Conservation (phyloP, 2,797 vertebrate genomes). For the Arnoldichthys spilopterus region DNA sequence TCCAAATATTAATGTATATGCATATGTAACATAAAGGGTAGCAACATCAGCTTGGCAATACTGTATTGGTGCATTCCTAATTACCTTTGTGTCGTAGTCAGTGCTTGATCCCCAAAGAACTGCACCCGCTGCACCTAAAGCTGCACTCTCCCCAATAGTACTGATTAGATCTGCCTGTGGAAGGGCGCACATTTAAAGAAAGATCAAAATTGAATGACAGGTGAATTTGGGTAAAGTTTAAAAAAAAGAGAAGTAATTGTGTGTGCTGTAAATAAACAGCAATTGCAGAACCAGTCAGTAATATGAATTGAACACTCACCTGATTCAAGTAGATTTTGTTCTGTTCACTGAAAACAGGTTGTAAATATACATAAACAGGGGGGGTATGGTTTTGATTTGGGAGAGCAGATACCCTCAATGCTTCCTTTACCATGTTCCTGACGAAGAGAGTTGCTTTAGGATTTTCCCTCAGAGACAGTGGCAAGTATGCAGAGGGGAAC, state of each 20-base stretch:
- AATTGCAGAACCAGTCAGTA: no score
- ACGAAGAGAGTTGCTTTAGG: constrained; percentile 71
- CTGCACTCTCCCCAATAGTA: constrained; percentile 79
- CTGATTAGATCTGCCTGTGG: constrained; percentile 73
- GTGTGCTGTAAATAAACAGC: not conserved
- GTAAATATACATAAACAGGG: constrained; percentile 83
- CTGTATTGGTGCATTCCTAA: constrained; percentile 47
- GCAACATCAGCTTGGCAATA: no score
- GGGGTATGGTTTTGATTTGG: constrained; percentile 63
- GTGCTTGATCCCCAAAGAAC: constrained; percentile 77
- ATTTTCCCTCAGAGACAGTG: constrained; percentile 66
- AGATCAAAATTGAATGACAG: not conserved
- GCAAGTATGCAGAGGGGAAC: constrained; percentile 86
- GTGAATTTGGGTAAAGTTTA: no score
- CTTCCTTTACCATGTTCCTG: constrained; percentile 83
- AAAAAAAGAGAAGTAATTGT: not conserved
- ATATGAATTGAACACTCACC: constrained; percentile 7
- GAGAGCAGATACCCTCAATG: constrained; percentile 78
- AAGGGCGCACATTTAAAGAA: not conserved
- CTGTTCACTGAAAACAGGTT: constrained; percentile 79
- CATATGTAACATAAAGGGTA: no score
- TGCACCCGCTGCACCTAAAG: constrained; percentile 77
- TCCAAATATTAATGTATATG: no score
- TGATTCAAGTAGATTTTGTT: constrained; percentile 62
- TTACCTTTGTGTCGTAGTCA: constrained; percentile 60